Percentiles rank a stretch among this genome's conserved stretches.
phyloP scores from a whole-genome alignment of 2,888 invertebrate genomes.

The Plusia festucae region DNA sequence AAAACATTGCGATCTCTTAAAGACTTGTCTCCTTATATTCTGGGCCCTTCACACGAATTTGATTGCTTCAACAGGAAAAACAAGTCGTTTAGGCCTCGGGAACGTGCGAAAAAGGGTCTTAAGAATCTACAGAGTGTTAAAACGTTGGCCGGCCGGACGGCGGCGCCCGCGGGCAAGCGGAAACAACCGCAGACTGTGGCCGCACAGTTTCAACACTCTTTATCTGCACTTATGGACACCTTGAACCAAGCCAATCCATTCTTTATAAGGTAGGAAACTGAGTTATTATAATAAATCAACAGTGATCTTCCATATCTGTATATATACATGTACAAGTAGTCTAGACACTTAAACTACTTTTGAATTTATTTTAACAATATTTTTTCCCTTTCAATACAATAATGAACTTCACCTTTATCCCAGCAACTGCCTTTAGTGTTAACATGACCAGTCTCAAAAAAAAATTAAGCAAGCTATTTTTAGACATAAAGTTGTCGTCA shows the following conservation, averaged over 20 bases:
- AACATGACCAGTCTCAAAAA: too few species aligned
- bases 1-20: constrained; percentile 48
- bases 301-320: too few species aligned
- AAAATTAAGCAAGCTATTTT: too few species aligned
- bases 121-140: constrained; percentile 98
- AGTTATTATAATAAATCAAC: neutral
- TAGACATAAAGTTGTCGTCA: too few species aligned
- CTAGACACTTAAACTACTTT: too few species aligned
- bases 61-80: constrained; percentile 92
- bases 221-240: constrained; percentile 97
- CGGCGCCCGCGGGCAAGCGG: constrained; percentile 91
- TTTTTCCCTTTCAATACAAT: too few species aligned
- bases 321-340: too few species aligned
- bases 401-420: too few species aligned
- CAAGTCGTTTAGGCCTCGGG: constrained; percentile 96
- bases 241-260: constrained; percentile 93
- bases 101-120: constrained; percentile 95
- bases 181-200: constrained; percentile 98
- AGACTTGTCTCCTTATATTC: constrained; percentile 15
- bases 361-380: too few species aligned
- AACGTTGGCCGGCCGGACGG: constrained; percentile 94
- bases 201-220: constrained; percentile 97
- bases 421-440: too few species aligned
- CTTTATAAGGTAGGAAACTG: constrained; percentile 83
- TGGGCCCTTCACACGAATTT: constrained; percentile 22